Evolutionary conservation across 2,888 invertebrate species (phyloP), one percentile per base, ranked within the genome.

Genomic region (Psococerastis gibbosa): DNA sequence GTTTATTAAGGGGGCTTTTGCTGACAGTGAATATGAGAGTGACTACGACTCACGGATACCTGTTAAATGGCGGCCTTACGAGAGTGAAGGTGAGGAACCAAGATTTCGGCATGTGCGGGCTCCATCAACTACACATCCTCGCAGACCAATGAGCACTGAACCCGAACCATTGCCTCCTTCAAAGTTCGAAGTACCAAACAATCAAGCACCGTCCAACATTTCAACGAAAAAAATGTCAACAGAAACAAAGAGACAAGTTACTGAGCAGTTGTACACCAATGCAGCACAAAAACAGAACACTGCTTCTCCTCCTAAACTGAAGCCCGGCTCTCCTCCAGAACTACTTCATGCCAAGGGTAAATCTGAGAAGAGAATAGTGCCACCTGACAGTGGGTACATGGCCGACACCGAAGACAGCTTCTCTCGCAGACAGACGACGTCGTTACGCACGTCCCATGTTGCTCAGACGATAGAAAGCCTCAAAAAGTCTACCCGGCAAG

Each of bases 11-110:
- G 66, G 67, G 8, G 67, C 64, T 49, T 65, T 70, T 49, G 64
- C 66, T 23, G 75, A 74, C 52, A 75, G 75, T 49, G 76, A 77
- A 52, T 75, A 77, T 52, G 77, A 77, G 56, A 76, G 75, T 46
- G 77, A 78, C 57, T 62, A 70, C 46, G 71, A 71, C 50, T 57
- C 63, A 11, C 56, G 63, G 1, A 51, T 55, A 27, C 56, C 54
- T 41, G 52, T 62, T 1, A 74, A 71, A 52, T 74, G 72, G 70
- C 69, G 70, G 49, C 71, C 70, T 22, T 71, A 67, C 49, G 71
- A 70, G 48, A 75, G 74, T 51, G 75, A 76, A 51, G 70, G 65
- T 11, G 75, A 76, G 50, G 75, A 75, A 48, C 67, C 67, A 1
- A 56, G 61, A 15, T 74, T 69, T 54, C 63, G 69, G 23, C 65